phyloP scores from a whole-genome alignment of 2,113 vertebrate genomes.

The Edolisoma coerulescens region DNA sequence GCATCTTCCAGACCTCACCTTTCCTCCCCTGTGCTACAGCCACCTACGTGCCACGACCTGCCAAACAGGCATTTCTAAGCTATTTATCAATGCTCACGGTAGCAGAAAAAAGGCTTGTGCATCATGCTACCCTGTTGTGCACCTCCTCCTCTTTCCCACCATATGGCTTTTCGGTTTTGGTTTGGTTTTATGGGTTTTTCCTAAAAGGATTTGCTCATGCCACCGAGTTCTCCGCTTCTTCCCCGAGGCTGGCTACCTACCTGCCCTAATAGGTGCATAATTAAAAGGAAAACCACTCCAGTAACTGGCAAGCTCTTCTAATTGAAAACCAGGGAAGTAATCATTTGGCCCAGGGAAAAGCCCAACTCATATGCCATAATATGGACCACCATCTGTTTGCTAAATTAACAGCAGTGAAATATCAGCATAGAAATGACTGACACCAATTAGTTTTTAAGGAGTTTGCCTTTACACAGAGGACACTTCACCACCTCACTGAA shows the following conservation, averaged over 20 bases:
- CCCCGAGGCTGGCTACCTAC: slow-evolving; percentile 49
- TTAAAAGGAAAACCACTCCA: slow-evolving; percentile 68
- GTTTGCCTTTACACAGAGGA: not conserved
- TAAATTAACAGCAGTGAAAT: slow-evolving; percentile 58
- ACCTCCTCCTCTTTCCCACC: not conserved
- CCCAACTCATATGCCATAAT: not conserved
- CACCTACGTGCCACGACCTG: not conserved
- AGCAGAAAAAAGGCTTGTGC: not conserved
- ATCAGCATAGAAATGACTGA: slow-evolving; percentile 54
- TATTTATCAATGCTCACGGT: not conserved
- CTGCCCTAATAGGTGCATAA: slow-evolving; percentile 57
- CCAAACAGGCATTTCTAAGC: not conserved
- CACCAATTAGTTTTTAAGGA: not conserved
- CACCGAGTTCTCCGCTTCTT: not conserved
- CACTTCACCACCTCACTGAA: not conserved
- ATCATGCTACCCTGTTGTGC: not conserved
- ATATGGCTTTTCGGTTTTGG: not conserved
- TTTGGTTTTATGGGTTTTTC: not conserved
- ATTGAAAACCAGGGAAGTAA: slow-evolving; percentile 65
- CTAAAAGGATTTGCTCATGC: not conserved
- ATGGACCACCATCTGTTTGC: slow-evolving; percentile 66
- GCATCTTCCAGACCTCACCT: not conserved
- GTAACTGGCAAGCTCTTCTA: slow-evolving; percentile 63
- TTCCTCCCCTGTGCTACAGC: not conserved
- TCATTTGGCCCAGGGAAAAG: slow-evolving; percentile 65